Evolutionary conservation across 2,888 invertebrate genomes (phyloP), one percentile per base, ranked within the genome.

Genomic region (Ischnura elegans): DNA sequence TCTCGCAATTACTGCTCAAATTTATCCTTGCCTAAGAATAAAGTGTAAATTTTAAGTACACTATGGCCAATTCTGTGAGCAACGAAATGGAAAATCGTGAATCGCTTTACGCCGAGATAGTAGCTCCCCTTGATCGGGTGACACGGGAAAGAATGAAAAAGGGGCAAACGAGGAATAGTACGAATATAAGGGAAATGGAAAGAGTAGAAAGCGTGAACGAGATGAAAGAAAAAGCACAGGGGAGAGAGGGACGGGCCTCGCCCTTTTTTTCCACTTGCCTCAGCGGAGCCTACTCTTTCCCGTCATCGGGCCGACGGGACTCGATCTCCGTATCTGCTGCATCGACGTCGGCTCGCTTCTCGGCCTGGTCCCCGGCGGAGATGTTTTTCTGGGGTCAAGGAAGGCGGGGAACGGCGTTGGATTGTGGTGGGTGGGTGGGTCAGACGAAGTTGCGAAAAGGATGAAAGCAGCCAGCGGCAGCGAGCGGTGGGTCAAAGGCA

Each of bases 321-420:
- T 90, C 90, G 90, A 90, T 90, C 90, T 90, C 90, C 90, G 90
- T 66, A 90, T 90, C 90, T 90, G 51, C 42, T 19, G 87, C 36
- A 51, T 87, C 87, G 55, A 87, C 87, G 16, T 55, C 87, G 55
- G 55, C 87, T 87, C 42, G 51, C 29, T 36, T 36, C 61, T 36
- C 76, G 8, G 29, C 16, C 29, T 13, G 36, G 29, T 36, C 36
- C 36, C 76, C 76, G 13, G 29, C 13, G 36, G 61, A 19, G 36
- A 36, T 76, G 76, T 36, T 76, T 36, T 16, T 76, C 36, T 13
- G 2, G 51, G 51, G 19, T 19, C 16, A 51, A 1, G 51, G 13
- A 5, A 76, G 76, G 76, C 36, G 36, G 36, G 10, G 76, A 1
- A 25, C 4, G 3, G 29, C 10, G 36, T 36, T 29, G 13, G 29